phyloP scores from a whole-genome alignment of 2,797 vertebrate species.

The Gymnopithys bicolor region DNA sequence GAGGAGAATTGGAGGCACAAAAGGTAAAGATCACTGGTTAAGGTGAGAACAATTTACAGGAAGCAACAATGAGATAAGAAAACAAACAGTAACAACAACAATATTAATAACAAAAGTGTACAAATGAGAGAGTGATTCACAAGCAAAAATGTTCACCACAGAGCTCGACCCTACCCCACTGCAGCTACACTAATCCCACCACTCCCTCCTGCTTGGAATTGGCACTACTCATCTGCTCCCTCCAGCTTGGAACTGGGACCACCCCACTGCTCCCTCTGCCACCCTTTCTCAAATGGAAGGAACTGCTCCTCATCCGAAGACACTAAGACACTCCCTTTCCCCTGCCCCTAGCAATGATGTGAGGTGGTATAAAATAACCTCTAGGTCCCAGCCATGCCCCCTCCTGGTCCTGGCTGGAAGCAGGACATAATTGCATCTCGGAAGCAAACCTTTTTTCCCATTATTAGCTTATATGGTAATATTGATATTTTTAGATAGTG shows the following conservation, averaged over 20 bases:
- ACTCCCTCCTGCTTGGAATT: background rate
- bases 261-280: background rate
- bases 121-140: background rate
- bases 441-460: background rate
- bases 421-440: background rate
- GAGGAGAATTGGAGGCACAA: background rate
- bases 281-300: fast-evolving
- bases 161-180: background rate
- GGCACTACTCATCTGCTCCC: too few relatives aligned
- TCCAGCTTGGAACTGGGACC: fast-evolving
- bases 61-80: background rate
- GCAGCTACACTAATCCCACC: fast-evolving
- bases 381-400: background rate
- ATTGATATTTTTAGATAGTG: background rate
- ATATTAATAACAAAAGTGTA: background rate
- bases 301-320: background rate
- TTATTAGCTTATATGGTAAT: background rate
- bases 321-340: background rate
- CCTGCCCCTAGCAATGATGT: background rate
- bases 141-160: background rate
- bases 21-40: background rate
- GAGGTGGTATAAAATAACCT: background rate
- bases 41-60: background rate
- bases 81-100: background rate
- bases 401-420: background rate